Evolutionary conservation across 2,113 vertebrate species (phyloP).

Genomic region (Murina feae): DNA sequence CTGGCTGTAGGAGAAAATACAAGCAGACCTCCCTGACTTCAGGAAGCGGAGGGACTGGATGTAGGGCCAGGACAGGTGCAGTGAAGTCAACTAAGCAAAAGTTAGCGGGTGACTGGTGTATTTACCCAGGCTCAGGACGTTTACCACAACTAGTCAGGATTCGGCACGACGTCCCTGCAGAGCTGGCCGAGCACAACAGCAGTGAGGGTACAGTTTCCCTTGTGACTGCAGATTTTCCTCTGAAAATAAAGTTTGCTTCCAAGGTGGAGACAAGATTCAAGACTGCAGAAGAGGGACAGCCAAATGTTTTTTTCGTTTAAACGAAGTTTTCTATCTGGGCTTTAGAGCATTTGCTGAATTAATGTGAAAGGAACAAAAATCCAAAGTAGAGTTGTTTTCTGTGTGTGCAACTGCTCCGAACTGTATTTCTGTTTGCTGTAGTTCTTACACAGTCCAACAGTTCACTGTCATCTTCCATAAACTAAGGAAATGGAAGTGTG

Average conservation of each 20-base stretch:
- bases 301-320: constrained; percentile 7
- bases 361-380: neutral
- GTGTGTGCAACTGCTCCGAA: accelerated
- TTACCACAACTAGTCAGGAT: neutral
- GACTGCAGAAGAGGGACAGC: neutral
- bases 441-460: neutral
- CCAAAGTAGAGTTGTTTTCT: neutral
- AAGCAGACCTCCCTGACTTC: neutral
- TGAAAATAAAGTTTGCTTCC: constrained; percentile 4
- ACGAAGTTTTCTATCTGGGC: neutral
- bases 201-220: neutral
- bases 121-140: neutral
- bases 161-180: neutral
- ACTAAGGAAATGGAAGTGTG: constrained; percentile 46
- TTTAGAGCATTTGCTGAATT: neutral
- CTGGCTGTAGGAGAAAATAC: neutral
- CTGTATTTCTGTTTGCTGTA: neutral
- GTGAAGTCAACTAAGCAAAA: neutral
- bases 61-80: neutral
- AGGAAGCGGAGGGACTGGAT: neutral
- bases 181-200: neutral
- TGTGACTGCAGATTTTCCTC: neutral
- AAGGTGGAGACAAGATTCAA: neutral
- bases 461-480: constrained; percentile 74
- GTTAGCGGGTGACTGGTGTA: neutral